Evolutionary conservation across 2,113 vertebrate genomes (phyloP).

Genomic region (Tylochromis polylepis): DNA sequence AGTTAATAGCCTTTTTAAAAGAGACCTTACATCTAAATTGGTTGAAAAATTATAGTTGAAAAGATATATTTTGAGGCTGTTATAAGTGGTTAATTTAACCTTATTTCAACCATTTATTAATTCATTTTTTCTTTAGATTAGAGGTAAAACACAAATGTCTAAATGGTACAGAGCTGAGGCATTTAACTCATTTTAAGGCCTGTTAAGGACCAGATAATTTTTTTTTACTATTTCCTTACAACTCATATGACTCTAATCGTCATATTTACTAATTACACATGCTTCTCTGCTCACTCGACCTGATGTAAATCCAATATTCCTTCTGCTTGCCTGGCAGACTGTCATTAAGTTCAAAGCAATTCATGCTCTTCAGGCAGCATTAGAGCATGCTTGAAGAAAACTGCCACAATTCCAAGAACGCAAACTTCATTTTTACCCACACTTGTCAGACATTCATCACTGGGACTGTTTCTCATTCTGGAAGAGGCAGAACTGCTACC

Average conservation of each 20-base stretch:
- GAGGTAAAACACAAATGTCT: rapidly evolving
- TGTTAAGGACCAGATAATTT: not conserved
- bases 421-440: not conserved
- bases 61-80: not conserved
- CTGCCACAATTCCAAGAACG: not conserved
- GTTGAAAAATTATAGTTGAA: not conserved
- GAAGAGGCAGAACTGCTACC: not conserved
- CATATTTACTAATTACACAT: not conserved
- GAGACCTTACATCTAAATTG: not conserved
- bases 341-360: not conserved
- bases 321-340: not conserved
- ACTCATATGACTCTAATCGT: not conserved
- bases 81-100: not conserved
- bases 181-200: not conserved
- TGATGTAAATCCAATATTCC: not conserved
- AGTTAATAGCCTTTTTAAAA: not conserved
- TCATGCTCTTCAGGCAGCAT: not conserved
- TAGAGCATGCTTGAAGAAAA: not conserved
- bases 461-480: not conserved
- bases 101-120: not conserved
- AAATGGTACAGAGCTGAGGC: not conserved
- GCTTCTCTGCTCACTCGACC: not conserved
- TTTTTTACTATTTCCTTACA: not conserved
- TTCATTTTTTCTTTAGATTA: not conserved
- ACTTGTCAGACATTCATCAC: not conserved